Percentiles rank a stretch among this genome's conserved stretches.
Conservation (phyloP, 2,888 invertebrate species). For the Caenorhabditis sp. region DNA sequence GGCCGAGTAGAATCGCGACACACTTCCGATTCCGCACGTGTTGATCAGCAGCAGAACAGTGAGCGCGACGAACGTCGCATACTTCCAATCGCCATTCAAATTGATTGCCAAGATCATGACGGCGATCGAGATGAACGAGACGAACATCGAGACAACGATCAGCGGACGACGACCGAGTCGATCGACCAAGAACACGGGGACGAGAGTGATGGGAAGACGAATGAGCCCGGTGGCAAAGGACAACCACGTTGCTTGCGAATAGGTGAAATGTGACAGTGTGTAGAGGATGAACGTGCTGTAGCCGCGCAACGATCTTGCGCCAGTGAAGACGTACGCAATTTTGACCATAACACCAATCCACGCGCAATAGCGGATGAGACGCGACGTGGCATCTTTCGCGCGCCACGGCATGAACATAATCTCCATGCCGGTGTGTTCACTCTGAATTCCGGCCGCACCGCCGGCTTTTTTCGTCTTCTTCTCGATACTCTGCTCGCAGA, state of each 20-base stretch:
- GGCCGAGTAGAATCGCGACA: constrained; percentile 53
- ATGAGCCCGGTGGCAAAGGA: constrained; percentile 42
- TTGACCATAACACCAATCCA: constrained; percentile 59
- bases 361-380: constrained; percentile 47
- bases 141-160: constrained; percentile 42
- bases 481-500: constrained; percentile 39
- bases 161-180: constrained; percentile 52
- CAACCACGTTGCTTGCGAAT: constrained; percentile 41
- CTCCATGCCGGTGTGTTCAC: constrained; percentile 34
- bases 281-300: constrained; percentile 52
- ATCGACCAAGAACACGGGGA: constrained; percentile 54
- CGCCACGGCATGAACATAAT: constrained; percentile 58
- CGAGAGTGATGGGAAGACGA: constrained; percentile 52
- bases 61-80: constrained; percentile 42
- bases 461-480: constrained; percentile 30
- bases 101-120: constrained; percentile 41
- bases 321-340: constrained; percentile 57
- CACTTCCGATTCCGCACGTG: constrained; percentile 51
- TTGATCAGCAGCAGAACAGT: constrained; percentile 46
- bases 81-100: constrained; percentile 39
- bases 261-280: constrained; percentile 42
- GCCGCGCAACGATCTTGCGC: constrained; percentile 47
- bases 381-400: constrained; percentile 43
- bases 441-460: constrained; percentile 17
- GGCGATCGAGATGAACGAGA: constrained; percentile 38